Evolutionary conservation across 92 coral and sea anemone species (phyloP).

Genomic region (Epizoanthus scotinus): DNA sequence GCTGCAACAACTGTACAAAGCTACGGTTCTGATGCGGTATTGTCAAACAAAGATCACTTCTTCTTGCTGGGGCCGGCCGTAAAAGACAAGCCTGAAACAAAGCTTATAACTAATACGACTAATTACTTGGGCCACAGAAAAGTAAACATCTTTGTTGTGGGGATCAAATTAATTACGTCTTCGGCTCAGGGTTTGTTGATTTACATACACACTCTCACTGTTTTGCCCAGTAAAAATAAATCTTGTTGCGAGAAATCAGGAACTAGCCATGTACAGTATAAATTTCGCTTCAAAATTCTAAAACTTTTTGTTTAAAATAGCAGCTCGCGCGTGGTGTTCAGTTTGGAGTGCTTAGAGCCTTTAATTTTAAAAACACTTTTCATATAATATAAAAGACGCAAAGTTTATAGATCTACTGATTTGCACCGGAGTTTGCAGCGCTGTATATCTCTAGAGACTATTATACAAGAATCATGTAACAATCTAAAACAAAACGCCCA

Average conservation of each 20-base stretch:
- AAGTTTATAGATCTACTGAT: not conserved
- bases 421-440: not conserved
- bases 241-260: not conserved
- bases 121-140: slow-evolving; percentile 1
- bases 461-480: not conserved
- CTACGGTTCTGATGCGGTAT: not conserved
- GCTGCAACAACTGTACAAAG: not conserved
- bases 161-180: not conserved
- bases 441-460: not conserved
- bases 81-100: not conserved
- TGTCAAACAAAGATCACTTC: not conserved
- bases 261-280: not conserved
- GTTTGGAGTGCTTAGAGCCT: not conserved
- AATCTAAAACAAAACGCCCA: not conserved
- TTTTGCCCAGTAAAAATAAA: not conserved
- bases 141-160: not conserved
- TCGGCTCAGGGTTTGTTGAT: not conserved
- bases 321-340: not conserved
- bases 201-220: not conserved
- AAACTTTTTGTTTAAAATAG: not conserved
- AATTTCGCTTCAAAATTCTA: not conserved
- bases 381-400: too few species aligned
- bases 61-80: not conserved
- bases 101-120: not conserved
- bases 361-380: not conserved